These are phyloP conservation scores for Triops longicaudatus DNA, from an alignment of 1,140 invertebrate species.

Conservation along the genomic window DNA sequence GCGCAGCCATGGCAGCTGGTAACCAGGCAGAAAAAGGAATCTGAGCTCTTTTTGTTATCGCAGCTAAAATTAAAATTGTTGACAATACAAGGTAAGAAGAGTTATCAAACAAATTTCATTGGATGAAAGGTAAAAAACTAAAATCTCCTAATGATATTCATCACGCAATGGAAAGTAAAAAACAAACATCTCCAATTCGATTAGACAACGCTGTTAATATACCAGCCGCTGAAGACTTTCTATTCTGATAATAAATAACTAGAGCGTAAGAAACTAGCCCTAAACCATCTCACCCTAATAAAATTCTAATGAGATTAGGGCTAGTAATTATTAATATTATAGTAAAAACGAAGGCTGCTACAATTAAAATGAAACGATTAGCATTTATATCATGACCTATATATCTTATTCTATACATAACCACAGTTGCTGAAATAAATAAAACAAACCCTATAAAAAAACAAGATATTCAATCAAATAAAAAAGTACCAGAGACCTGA, in stretches of 20 bases:
- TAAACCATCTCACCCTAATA: constrained; percentile 58
- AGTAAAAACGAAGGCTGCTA: constrained; percentile 55
- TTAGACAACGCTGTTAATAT: constrained; percentile 54
- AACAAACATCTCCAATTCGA: constrained; percentile 50
- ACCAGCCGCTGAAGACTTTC: constrained; percentile 49
- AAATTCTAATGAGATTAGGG: constrained; percentile 55
- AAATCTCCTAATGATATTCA: background rate
- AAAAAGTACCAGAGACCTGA: background rate
- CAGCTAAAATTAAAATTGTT: constrained; percentile 44
- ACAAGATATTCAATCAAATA: constrained; percentile 17
- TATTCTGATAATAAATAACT: constrained; percentile 55
- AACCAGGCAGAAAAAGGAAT: constrained; percentile 61
- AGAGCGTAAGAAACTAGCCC: constrained; percentile 56
- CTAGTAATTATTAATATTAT: constrained; percentile 59
- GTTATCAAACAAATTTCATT: constrained; percentile 38
- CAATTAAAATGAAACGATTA: constrained; percentile 49
- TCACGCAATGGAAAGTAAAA: constrained; percentile 48
- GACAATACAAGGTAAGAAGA: constrained; percentile 35
- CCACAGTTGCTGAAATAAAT: constrained; percentile 53
- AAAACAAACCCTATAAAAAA: constrained; percentile 31
- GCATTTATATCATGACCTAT: constrained; percentile 45
- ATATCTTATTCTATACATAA: constrained; percentile 52
- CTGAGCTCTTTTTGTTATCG: constrained; percentile 63
- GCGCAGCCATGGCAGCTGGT: constrained; percentile 57
- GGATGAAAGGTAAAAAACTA: constrained; percentile 44